Evolutionary conservation across 1,140 invertebrate species (phyloP), one percentile per base, ranked within the genome.

Genomic region (Homalodisca vitripennis): DNA sequence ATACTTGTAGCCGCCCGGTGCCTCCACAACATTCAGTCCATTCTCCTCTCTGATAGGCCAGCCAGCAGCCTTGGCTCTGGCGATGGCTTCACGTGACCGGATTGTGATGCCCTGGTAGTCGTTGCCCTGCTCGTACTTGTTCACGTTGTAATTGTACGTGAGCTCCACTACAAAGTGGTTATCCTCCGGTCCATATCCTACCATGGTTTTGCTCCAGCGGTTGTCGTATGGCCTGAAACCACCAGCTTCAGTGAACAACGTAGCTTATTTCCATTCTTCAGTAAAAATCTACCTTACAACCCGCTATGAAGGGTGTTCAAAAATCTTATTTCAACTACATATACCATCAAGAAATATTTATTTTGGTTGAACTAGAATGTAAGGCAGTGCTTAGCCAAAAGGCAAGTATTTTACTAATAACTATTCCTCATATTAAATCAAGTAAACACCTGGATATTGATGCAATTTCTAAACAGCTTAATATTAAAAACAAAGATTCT

Each of bases 181-280:
- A 75, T 97, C 92, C 82, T 99, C 98, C 10, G 92, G 88, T 0
- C 97, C 97, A 85, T 98, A 99, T 13, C 97, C 98, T 57, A 99
- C 87, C 97, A 99, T 99, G 0, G 98, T 98, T 83, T 99, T 99
- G 77, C 94, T 98, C 98, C 98, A 99, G 73, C 93, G 90, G 73
- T 96, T 97, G 78, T 94, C 93, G 82, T 98, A 99, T 20, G 95
- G 95, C 47, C 94, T 95, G 76, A 62, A 80, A 83, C 78, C 73
- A 77, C 17, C n/a, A n/a, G n/a, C n/a, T n/a, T n/a, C n/a, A n/a
- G n/a, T n/a, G n/a, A n/a, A n/a, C n/a, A n/a, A n/a, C 10, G 20
- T 57, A 17, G 53, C 20, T 57, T 57, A 26, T 46, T 46, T 46
- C n/a, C 12, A 46, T 46, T 12, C 12, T 46, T 46, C n/a, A 46